A percentile compares a stretch with the other conserved stretches of the same genome.
These are phyloP conservation scores for Toxotes jaculatrix DNA, from an alignment of 2,113 vertebrate genomes.

Conservation along the genomic window DNA sequence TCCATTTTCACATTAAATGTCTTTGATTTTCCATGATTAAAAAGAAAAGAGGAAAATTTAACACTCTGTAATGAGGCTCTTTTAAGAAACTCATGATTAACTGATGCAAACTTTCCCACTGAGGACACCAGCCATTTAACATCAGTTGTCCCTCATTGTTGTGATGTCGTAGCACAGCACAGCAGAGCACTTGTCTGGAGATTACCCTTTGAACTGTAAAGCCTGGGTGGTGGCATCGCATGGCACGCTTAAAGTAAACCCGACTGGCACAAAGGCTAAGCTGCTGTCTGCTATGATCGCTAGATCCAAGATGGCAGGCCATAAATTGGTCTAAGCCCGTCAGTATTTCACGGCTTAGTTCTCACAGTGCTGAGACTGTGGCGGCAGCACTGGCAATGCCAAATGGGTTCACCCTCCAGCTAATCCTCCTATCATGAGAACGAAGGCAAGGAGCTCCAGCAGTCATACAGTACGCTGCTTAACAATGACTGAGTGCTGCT, in stretches of 20 bases:
- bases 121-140: constrained; percentile 22
- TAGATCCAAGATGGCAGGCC: constrained; percentile 75
- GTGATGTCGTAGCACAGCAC: constrained; percentile 41
- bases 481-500: constrained; percentile 54
- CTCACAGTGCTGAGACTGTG: constrained; percentile 60
- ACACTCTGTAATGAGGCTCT: background rate
- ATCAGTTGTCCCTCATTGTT: constrained; percentile 57
- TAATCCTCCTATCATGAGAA: constrained; percentile 76
- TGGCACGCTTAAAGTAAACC: constrained; percentile 71
- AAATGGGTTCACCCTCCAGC: constrained; percentile 70
- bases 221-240: constrained; percentile 64
- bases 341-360: constrained; percentile 75
- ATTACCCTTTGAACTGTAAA: constrained; percentile 70
- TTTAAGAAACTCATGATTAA: background rate
- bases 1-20: background rate
- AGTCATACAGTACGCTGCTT: constrained; percentile 54
- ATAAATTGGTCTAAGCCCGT: constrained; percentile 76
- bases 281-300: constrained; percentile 60
- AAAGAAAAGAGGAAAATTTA: background rate
- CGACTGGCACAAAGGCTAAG: constrained; percentile 67
- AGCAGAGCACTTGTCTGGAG: constrained; percentile 55
- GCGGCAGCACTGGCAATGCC: constrained; percentile 57
- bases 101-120: constrained; percentile 14
- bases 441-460: constrained; percentile 52
- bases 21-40: background rate